Evolutionary conservation across 2,113 vertebrate species (phyloP), one percentile per base, ranked within the genome.

Genomic region (Mormoops blainvillei): DNA sequence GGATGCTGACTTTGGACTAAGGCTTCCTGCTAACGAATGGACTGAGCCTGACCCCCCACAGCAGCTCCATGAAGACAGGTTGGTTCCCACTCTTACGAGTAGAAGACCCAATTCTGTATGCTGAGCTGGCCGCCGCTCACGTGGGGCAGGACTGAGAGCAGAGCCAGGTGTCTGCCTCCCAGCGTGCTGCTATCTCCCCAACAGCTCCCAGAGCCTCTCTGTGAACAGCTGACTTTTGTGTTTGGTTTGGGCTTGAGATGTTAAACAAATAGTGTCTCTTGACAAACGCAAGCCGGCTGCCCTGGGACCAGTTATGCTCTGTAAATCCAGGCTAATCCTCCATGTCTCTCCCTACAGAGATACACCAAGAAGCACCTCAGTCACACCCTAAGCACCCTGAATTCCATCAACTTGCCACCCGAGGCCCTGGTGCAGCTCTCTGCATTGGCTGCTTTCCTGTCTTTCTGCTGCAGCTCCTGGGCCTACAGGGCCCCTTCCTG

Each of bases 191-290:
- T 38, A 19, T 85, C 58, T 71, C 71, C 67, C 76, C 43, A 20
- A 3, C n/a, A 67, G 85, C 85, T 56, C 45, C 13, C 91, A 88
- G 61, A 89, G 85, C 76, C 78, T 70, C 33, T 88, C 91, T 96
- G 88, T 94, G 95, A 97, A 95, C 91, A 93, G 87, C 94, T 89
- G 93, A 91, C 94, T 96, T 94, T 83, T 71, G 73, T 98, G 97
- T 98, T 98, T 98, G 95, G 83, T 90, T 96, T 96, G 93, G 86
- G 95, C 95, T 97, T 84, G 92, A 95, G 95, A 97, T 96, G 74
- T 98, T 97, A 97, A 97, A 96, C 96, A 98, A 97, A 97, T 92
- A 95, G 90, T 83, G 61, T 92, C 86, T 95, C 95, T 96, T 93
- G 95, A 96, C 96, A 97, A 96, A 95, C 0, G 77, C 87, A 93